A percentile compares a stretch with the other conserved stretches of the same genome.
Conservation (phyloP, 2,113 vertebrate species). For the Plectropomus leopardus region DNA sequence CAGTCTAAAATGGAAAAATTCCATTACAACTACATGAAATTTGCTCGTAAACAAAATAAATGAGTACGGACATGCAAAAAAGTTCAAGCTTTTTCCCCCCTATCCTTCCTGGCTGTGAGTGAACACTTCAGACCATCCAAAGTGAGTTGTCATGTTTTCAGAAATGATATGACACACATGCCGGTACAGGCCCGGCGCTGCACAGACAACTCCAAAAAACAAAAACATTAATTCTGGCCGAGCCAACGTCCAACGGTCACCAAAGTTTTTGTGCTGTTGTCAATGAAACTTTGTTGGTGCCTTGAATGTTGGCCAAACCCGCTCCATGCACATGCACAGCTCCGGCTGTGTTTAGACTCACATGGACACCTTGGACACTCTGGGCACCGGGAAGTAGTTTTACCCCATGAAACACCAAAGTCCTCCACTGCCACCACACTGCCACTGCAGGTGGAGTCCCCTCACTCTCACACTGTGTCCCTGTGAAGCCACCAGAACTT, state of each 20-base stretch:
- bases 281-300: constrained; percentile 51
- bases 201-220: constrained; percentile 28
- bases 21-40: too few relatives aligned
- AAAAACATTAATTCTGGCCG: constrained; percentile 40
- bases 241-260: constrained; percentile 40
- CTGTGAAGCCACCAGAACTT: neutral
- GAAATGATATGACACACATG: neutral
- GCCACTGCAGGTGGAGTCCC: constrained; percentile 45
- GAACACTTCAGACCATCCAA: neutral
- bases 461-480: neutral
- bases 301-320: constrained; percentile 39
- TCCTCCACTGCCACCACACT: constrained; percentile 62
- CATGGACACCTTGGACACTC: constrained; percentile 45
- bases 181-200: neutral
- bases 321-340: constrained; percentile 7
- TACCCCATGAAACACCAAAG: constrained; percentile 21
- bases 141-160: neutral
- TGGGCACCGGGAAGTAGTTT: constrained; percentile 11
- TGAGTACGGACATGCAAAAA: neutral
- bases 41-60: neutral
- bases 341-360: constrained; percentile 26
- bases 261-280: constrained; percentile 47
- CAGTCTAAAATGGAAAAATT: too few relatives aligned
- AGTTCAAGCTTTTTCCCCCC: neutral
- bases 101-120: neutral